phyloP scores from a whole-genome alignment of 2,888 invertebrate genomes.

The Drosophila pullipes region DNA sequence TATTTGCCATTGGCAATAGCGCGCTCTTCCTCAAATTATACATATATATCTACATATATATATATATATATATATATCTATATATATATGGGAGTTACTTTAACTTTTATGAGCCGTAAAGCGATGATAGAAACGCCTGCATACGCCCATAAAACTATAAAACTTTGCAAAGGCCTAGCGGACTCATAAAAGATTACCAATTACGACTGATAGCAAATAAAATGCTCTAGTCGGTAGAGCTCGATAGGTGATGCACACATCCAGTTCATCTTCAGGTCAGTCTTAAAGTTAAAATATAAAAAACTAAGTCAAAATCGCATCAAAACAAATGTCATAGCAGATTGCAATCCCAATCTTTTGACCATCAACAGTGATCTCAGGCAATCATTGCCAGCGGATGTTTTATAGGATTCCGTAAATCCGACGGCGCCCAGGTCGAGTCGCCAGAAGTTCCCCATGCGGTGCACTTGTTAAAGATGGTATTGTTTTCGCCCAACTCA shows the following conservation, averaged over 20 bases:
- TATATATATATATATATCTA: slow-evolving; percentile 25
- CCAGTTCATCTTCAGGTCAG: no score
- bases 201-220: slow-evolving; percentile 31
- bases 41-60: slow-evolving; percentile 24
- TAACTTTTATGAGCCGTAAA: slow-evolving; percentile 67
- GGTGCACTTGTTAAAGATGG: slow-evolving; percentile 94
- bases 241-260: not conserved
- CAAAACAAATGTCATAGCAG: slow-evolving; percentile 97
- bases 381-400: slow-evolving; percentile 91
- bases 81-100: slow-evolving; percentile 10
- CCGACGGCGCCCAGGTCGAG: slow-evolving; percentile 93
- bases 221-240: slow-evolving; percentile 1
- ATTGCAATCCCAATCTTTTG: slow-evolving; percentile 95
- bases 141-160: slow-evolving; percentile 59
- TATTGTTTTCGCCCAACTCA: slow-evolving; percentile 88
- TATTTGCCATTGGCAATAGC: slow-evolving; percentile 44
- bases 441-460: slow-evolving; percentile 90
- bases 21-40: slow-evolving; percentile 25
- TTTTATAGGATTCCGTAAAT: slow-evolving; percentile 95
- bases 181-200: slow-evolving; percentile 55
- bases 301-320: slow-evolving; percentile 86
- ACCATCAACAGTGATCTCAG: slow-evolving; percentile 89
- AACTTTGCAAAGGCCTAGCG: slow-evolving; percentile 41
- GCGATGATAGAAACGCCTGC: slow-evolving; percentile 66
- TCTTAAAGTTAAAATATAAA: no score